Evolutionary conservation across 2,888 invertebrate species (phyloP).

Genomic region (Nematopogon swammerdamellus): DNA sequence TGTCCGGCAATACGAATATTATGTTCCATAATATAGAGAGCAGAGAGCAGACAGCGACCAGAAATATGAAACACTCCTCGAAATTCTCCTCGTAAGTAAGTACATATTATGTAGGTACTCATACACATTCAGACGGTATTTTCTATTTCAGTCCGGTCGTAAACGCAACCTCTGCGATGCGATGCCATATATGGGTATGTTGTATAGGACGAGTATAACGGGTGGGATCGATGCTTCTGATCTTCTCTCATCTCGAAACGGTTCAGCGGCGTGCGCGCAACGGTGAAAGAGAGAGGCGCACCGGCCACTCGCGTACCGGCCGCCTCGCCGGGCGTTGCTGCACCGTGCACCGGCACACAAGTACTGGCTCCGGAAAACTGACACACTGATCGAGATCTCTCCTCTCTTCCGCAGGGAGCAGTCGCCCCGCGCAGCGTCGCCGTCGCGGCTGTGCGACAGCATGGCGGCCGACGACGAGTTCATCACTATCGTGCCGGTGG

Average conservation of each 20-base stretch:
- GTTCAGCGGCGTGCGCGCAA: slow-evolving; percentile 30
- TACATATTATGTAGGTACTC: background rate
- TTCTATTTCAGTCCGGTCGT: background rate
- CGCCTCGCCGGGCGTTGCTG: slow-evolving; percentile 25
- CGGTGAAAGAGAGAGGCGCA: slow-evolving; percentile 44
- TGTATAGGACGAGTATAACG: slow-evolving; percentile 9
- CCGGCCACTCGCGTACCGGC: slow-evolving; percentile 29
- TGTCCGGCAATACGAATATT: too few species aligned
- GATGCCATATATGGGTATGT: slow-evolving; percentile 14
- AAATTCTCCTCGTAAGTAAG: background rate
- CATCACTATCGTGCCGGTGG: slow-evolving; percentile 59
- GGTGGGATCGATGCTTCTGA: slow-evolving; percentile 16
- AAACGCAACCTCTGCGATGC: background rate
- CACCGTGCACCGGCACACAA: slow-evolving; percentile 1
- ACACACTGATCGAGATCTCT: background rate
- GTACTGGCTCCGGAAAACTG: too few species aligned
- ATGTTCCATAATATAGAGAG: too few species aligned
- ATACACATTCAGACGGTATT: background rate
- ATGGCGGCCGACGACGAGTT: slow-evolving; percentile 46
- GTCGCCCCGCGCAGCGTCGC: slow-evolving; percentile 27
- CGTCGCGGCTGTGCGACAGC: slow-evolving; percentile 46
- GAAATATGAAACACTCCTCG: background rate
- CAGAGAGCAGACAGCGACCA: background rate
- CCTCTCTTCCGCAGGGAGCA: slow-evolving; percentile 18
- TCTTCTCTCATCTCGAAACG: slow-evolving; percentile 25